Evolutionary conservation across 2,888 invertebrate genomes (phyloP).

Genomic region (Cheilosia urbana): DNA sequence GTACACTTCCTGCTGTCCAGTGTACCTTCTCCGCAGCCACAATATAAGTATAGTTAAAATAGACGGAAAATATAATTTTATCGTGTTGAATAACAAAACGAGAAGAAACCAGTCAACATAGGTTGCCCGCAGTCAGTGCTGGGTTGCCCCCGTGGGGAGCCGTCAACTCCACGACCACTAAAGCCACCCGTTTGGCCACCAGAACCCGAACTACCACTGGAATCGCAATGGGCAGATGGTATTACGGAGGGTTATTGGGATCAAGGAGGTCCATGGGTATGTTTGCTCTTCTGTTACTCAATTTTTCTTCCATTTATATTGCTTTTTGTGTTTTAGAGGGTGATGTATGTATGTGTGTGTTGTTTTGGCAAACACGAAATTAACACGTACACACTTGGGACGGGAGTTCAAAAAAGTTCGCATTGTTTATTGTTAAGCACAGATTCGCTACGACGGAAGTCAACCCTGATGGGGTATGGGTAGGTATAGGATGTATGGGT

Average conservation of each 20-base stretch:
- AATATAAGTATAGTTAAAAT: slow-evolving; percentile 13
- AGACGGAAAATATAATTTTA: slow-evolving; percentile 49
- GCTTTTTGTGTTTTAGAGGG: slow-evolving; percentile 7
- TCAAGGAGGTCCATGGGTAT: slow-evolving; percentile 81
- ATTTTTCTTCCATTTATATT: slow-evolving; percentile 48
- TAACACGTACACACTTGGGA: slow-evolving; percentile 24
- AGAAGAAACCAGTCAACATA: slow-evolving; percentile 78
- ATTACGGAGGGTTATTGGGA: slow-evolving; percentile 80
- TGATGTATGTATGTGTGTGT: not conserved
- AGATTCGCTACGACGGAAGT: slow-evolving; percentile 1
- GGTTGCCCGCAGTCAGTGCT: slow-evolving; percentile 81
- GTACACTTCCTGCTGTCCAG: slow-evolving; percentile 37
- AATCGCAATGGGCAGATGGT: slow-evolving; percentile 81
- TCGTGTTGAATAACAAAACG: slow-evolving; percentile 72
- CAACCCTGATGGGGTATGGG: not conserved
- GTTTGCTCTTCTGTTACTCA: slow-evolving; percentile 65
- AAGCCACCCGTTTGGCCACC: slow-evolving; percentile 79
- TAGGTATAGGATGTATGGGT: not conserved
- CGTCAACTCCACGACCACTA: slow-evolving; percentile 78
- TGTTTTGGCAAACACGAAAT: slow-evolving; percentile 37
- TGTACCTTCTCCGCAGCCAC: slow-evolving; percentile 14
- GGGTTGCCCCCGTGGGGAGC: slow-evolving; percentile 80
- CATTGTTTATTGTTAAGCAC: slow-evolving; percentile 43
- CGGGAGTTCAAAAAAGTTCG: slow-evolving; percentile 36
- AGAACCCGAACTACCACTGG: slow-evolving; percentile 80